Evolutionary conservation across 2,113 vertebrate species (phyloP).

Genomic region (Corvus hawaiiensis): DNA sequence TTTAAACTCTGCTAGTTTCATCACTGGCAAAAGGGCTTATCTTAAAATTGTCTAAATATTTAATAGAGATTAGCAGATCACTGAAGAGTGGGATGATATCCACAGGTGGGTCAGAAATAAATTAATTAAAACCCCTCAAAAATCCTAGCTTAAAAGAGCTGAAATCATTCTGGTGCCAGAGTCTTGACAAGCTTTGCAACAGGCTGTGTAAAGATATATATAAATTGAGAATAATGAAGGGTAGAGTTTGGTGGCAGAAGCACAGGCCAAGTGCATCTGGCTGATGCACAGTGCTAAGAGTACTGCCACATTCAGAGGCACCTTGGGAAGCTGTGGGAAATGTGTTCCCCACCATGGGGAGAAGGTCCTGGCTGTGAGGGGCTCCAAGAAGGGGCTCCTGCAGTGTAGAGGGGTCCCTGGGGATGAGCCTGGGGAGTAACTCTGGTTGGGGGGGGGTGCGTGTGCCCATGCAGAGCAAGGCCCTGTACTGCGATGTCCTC

Average conservation of each 20-base stretch:
- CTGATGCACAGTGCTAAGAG: background rate
- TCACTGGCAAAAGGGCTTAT: background rate
- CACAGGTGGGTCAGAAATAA: background rate
- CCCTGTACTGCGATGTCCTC: accelerated
- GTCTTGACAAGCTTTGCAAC: background rate
- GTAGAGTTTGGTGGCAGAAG: background rate
- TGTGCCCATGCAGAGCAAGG: accelerated
- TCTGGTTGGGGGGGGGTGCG: accelerated
- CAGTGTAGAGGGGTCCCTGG: background rate
- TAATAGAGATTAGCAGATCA: background rate
- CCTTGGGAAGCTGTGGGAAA: background rate
- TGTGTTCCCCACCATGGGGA: accelerated
- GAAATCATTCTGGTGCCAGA: background rate
- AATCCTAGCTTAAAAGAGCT: background rate
- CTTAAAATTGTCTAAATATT: background rate
- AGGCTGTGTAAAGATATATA: background rate
- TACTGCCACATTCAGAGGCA: background rate
- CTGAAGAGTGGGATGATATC: background rate
- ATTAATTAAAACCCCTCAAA: background rate
- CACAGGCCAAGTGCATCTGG: background rate
- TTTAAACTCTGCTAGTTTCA: background rate
- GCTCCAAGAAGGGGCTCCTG: background rate
- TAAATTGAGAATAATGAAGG: background rate
- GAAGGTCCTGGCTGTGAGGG: accelerated
- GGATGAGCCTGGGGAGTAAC: background rate